Evolutionary conservation across 2,113 vertebrate genomes (phyloP), one percentile per base, ranked within the genome.

Genomic region (Xiphophorus maculatus): DNA sequence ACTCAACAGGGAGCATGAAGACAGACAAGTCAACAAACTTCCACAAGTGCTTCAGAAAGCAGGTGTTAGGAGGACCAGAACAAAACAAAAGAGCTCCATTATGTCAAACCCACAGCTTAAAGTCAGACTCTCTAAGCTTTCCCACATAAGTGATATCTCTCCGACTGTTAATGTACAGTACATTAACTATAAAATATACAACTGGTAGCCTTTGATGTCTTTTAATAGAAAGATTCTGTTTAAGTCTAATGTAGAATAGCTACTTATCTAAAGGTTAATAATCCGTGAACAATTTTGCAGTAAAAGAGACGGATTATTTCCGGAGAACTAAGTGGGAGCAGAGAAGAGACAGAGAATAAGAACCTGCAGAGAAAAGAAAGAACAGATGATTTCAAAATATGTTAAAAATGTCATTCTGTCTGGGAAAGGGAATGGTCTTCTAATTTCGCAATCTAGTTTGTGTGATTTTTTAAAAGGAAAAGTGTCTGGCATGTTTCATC

Each of bases 1-100:
- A 73, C 66, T 82, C 79, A 79, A 65, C 69, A 71, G 77, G 72
- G 72, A 83, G 12, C 48, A 51, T 12, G 33, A 63, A 40, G 69
- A 51, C 63, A 51, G 54, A 74, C 19, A 64, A 72, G 63, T 74
- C 69, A 76, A 61, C 74, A 29, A 42, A 65, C 77, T 72, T 79
- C 66, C 30, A 63, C 35, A 66, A 72, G 30, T 67, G 35, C 48
- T 69, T 62, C 3, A 75, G 70, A 33, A 44, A 5, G 40, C 13
- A 10, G 33, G 29, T 62, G 27, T 73, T 60, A 68, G 1, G 29
- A 5, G 35, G 65, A 78, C 54, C 40, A 37, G 58, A 30, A 60
- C 25, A n/a, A 35, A 25, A 29, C 35, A 51, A 73, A 76, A 28
- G 10, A 3, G 13, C 30, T 85, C 35, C 7, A 35, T 40, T 1